Base-by-base conservation (phyloP, 2,113 vertebrate species). In the Periophthalmus modestus region DNA sequence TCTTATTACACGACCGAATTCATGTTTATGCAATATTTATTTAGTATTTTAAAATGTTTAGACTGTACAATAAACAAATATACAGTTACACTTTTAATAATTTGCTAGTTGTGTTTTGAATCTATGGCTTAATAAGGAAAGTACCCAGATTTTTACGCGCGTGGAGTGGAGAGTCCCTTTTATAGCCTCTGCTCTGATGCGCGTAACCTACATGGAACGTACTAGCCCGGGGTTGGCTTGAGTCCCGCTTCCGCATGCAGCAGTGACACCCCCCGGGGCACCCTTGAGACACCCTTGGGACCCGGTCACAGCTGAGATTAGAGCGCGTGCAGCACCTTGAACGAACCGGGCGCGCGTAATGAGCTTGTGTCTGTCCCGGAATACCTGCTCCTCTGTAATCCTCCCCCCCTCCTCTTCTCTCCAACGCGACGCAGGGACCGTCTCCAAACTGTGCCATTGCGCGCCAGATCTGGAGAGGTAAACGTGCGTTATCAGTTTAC, bases 341-440 rank as follows among this genome's bases (percentile, higher is more conserved):
- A 83, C 84, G 82, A 87, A 89, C 89, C 88, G n/a, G n/a, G 88
- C 85, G 86, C 90, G 87, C 92, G n/a, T 55, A 92, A 93, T 90
- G 89, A 89, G 87, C 86, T 90, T 81, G 28, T 89, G 85, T 90
- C 88, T 83, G 84, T 87, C 83, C 84, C 76, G 77, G 87, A 91
- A 89, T 87, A 90, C 88, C 91, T 82, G 87, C 21, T 23, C 23
- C 19, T 55, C 23, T 12, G n/a, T 24, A 24, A 58, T 24, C 21
- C 55, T 3, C 19, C 54, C 12, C 55, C 11, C 54, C 54, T 89
- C 88, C 83, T 72, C 18, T 16, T 52, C 48, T 52, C 18, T 52
- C 48, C 50, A 18, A n/a, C 54, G 2, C 16, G 9, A 16, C 18
- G n/a, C 18, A 21, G 19, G 9, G 6, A 16, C 5, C 2, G 54